Base-by-base conservation (phyloP, 1,140 invertebrate genomes). In the Nomia melanderi region DNA sequence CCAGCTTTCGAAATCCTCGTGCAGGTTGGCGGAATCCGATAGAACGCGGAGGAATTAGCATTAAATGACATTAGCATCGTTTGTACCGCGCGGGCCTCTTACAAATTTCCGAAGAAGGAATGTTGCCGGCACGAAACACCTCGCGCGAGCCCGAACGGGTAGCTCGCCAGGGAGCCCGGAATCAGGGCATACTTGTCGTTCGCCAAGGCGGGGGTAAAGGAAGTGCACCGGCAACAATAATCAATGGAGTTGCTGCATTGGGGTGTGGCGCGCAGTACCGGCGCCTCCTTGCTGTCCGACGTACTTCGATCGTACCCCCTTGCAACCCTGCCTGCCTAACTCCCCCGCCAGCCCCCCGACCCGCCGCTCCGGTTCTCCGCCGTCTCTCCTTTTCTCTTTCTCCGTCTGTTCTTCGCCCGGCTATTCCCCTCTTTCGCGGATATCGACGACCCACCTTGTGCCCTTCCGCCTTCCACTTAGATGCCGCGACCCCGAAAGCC, bases 201-300 rank as follows among this genome's bases (percentile, higher is more conserved):
- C 71, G 81, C 70, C 56, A 77, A 80, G 73, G 72, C 76, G 78
- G 64, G 81, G 84, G 65, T n/a, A 50, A n/a, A 78, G 74, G 84
- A 88, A 86, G 82, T 88, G 84, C 88, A 87, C 83, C 79, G 77
- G 87, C 87, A 89, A 89, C 87, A 89, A 89, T 89, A 89, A 89
- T 89, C 88, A 89, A 89, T 89, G 88, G 87, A 90, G 88, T 89
- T 88, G 87, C 88, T 88, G 88, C 87, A 90, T 87, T 86, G 88
- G 88, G 88, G 88, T 90, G 88, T 90, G 88, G 88, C 88, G 87
- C 86, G 79, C 87, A 88, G 84, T 88, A 78, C 82, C 87, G 88
- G 88, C 88, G 87, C 88, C 84, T 89, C 84, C 88, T 85, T 83
- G 88, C 88, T 89, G 88, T 89, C 88, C 88, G 86, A 88, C 87